These are phyloP conservation scores for Menidia menidia DNA, from an alignment of 2,797 vertebrate genomes.

Conservation along the genomic window DNA sequence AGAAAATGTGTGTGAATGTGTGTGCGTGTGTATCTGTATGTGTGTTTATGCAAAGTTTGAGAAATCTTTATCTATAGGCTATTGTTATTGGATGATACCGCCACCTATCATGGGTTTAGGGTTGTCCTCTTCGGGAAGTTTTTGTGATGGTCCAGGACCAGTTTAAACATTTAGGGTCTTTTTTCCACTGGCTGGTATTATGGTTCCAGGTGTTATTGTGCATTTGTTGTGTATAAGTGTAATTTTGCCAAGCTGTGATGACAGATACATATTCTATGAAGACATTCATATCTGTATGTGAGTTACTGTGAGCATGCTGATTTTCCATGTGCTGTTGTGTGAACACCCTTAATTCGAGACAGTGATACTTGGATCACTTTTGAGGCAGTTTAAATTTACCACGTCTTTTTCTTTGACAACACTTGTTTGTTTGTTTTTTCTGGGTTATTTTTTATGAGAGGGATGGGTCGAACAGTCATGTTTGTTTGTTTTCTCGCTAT, in stretches of 20 bases:
- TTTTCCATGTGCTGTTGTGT: slow-evolving; percentile 77
- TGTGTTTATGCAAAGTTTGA: slow-evolving; percentile 53
- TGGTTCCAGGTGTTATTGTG: slow-evolving; percentile 82
- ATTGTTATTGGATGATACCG: slow-evolving; percentile 55
- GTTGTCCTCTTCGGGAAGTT: slow-evolving; percentile 31
- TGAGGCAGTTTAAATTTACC: slow-evolving; percentile 63
- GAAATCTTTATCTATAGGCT: slow-evolving; percentile 72
- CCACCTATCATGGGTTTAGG: slow-evolving; percentile 30
- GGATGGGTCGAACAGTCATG: slow-evolving; percentile 14
- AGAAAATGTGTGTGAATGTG: slow-evolving; percentile 37
- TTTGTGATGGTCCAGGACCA: slow-evolving; percentile 50
- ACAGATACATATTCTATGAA: slow-evolving; percentile 80
- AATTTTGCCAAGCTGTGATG: slow-evolving; percentile 81
- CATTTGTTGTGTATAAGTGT: slow-evolving; percentile 84
- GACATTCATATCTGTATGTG: slow-evolving; percentile 81
- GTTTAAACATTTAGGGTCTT: slow-evolving; percentile 49
- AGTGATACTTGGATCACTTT: slow-evolving; percentile 63
- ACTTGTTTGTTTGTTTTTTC: slow-evolving; percentile 28
- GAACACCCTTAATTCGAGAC: slow-evolving; percentile 68
- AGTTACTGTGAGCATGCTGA: slow-evolving; percentile 82
- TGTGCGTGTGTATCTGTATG: slow-evolving; percentile 39
- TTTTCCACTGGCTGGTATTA: slow-evolving; percentile 75
- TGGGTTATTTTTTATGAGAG: slow-evolving; percentile 27
- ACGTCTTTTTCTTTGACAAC: slow-evolving; percentile 32
- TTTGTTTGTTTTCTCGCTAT: slow-evolving; percentile 29